A percentile compares a stretch with the other conserved stretches of the same genome.
These are phyloP conservation scores for Ophioninae sp. DNA, from an alignment of 2,888 invertebrate species.

Conservation along the genomic window DNA sequence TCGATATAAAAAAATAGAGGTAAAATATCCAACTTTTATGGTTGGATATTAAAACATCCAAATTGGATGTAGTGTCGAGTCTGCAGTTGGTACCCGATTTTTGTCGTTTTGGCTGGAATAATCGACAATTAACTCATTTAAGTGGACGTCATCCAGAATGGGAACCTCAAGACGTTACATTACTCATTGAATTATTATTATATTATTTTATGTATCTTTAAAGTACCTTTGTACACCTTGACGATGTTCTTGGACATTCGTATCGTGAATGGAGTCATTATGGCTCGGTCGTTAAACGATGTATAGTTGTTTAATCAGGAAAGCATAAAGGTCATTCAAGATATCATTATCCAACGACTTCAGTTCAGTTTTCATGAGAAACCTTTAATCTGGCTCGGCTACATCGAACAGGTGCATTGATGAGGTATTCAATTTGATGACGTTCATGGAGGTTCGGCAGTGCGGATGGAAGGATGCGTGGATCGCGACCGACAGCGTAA, in stretches of 20 bases:
- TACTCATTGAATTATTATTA: too few relatives aligned
- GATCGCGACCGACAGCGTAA: conserved; percentile 22
- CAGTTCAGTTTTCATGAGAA: neutral
- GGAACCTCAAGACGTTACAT: too few relatives aligned
- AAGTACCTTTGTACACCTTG: neutral
- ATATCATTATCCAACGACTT: neutral
- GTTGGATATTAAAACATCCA: too few relatives aligned
- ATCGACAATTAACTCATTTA: too few relatives aligned
- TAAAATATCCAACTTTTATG: neutral
- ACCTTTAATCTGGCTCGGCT: neutral
- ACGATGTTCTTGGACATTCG: conserved; percentile 6
- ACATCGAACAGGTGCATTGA: conserved; percentile 29
- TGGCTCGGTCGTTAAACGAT: neutral
- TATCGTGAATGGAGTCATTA: conserved; percentile 9
- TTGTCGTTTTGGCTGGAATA: too few relatives aligned
- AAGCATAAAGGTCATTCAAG: neutral
- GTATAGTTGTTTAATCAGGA: neutral
- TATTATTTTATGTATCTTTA: too few relatives aligned
- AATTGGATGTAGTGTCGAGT: too few relatives aligned
- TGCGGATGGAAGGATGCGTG: conserved; percentile 25
- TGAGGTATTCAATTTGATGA: conserved; percentile 13
- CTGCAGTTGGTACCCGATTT: too few relatives aligned
- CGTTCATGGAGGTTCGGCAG: conserved; percentile 5
- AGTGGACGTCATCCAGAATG: too few relatives aligned
- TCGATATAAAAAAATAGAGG: neutral